phyloP scores from a whole-genome alignment of 2,797 vertebrate species.

The Lagothrix lagotricha region DNA sequence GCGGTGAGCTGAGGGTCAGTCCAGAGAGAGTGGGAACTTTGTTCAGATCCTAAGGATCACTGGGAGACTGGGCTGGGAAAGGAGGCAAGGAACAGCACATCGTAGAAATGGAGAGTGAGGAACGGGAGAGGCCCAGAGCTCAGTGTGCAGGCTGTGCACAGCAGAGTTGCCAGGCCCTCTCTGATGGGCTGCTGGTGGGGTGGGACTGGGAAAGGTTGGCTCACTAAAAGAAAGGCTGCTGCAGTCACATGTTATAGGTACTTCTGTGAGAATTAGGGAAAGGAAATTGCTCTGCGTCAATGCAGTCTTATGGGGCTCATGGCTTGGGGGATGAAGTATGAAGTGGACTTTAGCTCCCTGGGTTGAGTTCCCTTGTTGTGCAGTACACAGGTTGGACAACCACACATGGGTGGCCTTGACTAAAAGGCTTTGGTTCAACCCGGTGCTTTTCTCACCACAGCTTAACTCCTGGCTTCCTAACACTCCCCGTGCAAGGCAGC shows the following conservation, averaged over 20 bases:
- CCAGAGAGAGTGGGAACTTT: background rate
- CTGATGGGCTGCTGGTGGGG: background rate
- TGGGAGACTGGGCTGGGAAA: background rate
- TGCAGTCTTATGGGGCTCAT: too few species aligned
- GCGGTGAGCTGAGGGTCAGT: background rate
- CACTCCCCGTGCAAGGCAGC: background rate
- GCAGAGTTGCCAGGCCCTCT: rapidly evolving
- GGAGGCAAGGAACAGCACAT: background rate
- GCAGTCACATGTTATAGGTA: background rate
- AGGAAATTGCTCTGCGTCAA: background rate
- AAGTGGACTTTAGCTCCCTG: background rate
- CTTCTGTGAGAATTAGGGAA: background rate
- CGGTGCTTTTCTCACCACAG: background rate
- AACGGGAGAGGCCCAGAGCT: background rate
- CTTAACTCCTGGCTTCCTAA: background rate
- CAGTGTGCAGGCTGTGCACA: background rate
- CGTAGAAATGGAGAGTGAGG: background rate
- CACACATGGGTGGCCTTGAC: background rate
- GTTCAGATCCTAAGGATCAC: background rate
- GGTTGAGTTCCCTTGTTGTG: background rate
- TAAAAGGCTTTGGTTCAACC: background rate
- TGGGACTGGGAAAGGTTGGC: background rate
- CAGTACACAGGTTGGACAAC: background rate
- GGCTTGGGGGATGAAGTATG: background rate
- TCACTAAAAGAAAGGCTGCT: background rate